Base-by-base conservation (phyloP, 2,888 invertebrate species). In the Sinopyrophorus schimmeli region DNA sequence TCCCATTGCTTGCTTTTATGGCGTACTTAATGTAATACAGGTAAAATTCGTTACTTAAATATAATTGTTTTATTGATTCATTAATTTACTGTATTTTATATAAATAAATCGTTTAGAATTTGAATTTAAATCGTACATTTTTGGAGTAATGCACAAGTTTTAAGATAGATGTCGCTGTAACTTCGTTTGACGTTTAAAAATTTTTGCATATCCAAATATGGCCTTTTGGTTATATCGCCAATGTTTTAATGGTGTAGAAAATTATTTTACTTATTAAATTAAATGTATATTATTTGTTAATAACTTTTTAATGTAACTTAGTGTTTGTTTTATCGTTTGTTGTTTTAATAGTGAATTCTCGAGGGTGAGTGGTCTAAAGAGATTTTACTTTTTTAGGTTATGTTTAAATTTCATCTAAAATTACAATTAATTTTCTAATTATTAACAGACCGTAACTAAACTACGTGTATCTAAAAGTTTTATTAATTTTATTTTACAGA, bases 191-290 rank as follows among this genome's bases (percentile, higher is more conserved):
- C 72, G 71, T 72, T 71, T 70, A 61, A 68, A 71, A 71, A 71
- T 68, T 67, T 71, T 70, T 68, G 66, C 73, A 73, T 73, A 71
- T 70, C 73, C 73, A 73, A 73, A 73, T 73, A 73, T 71, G 73
- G 73, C 67, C 66, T 72, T 73, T 71, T 69, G 55, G 38, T 47
- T 52, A 48, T 54, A 51, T 54, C 50, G 53, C 38, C 43, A 47
- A 53, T 52, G 55, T 54, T 65, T 64, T 64, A 60, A 66, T 69
- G 68, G 66, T 64, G 64, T 61, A 66, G 68, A 64, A 55, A 53
- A 38, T 47, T 44, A 46, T 32, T 46, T 27, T 46, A 46, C 28
- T 34, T 40, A 39, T 38, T 46, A 54, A 56, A 42, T 46, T 43
- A 44, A 43, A 54, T 56, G 42, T 30, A 41, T 46, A 24, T 27